Evolutionary conservation across 2,113 vertebrate species (phyloP).

Genomic region (Paratilapia polleni): DNA sequence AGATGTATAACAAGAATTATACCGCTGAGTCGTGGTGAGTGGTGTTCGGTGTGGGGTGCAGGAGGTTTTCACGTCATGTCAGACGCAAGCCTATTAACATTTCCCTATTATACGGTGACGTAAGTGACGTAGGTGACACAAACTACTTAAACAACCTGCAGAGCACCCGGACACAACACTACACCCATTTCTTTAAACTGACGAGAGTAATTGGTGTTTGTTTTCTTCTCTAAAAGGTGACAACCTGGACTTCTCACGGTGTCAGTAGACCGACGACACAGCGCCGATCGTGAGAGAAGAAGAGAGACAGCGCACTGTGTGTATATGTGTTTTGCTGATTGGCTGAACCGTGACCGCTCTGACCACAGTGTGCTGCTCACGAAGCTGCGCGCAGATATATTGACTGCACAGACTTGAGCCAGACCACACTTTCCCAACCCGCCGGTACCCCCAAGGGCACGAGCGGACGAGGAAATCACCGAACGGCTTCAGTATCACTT

Average conservation of each 20-base stretch:
- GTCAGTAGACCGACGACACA: neutral
- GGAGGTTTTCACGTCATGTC: conserved; percentile 7
- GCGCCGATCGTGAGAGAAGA: neutral
- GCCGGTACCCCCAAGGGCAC: neutral
- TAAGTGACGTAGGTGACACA: conserved; percentile 36
- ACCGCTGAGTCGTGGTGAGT: too few species aligned
- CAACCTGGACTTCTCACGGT: neutral
- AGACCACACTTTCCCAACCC: neutral
- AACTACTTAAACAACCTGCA: conserved; percentile 34
- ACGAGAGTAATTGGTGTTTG: neutral
- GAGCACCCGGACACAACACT: neutral
- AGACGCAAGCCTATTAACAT: neutral
- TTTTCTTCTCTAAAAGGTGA: neutral
- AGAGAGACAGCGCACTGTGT: neutral
- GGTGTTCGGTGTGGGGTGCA: neutral
- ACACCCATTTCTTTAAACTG: neutral
- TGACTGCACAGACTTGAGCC: neutral
- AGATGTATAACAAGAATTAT: too few species aligned
- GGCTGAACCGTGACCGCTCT: conserved; percentile 17
- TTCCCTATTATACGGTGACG: neutral
- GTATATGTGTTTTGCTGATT: conserved; percentile 24
- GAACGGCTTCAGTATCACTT: neutral
- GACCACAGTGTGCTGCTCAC: neutral
- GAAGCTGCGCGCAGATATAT: conserved; percentile 7
- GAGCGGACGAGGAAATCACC: conserved; percentile 1